These are phyloP conservation scores for Morus bassanus DNA, from an alignment of 2,797 vertebrate genomes.

Conservation along the genomic window DNA sequence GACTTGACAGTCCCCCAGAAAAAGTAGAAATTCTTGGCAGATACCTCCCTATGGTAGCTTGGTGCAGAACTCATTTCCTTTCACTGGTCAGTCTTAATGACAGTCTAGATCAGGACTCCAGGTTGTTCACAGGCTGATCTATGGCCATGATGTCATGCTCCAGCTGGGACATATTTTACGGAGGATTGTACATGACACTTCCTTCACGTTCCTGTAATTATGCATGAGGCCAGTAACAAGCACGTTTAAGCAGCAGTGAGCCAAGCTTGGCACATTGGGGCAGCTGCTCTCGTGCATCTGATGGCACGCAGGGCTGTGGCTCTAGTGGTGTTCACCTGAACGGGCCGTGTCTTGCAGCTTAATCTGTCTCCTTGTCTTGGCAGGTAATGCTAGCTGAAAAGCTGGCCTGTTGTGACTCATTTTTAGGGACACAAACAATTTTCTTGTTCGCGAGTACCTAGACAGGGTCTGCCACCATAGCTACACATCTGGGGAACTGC, in stretches of 20 bases:
- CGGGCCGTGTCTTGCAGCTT: rapidly evolving
- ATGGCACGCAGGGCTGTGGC: not conserved
- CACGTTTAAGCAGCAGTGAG: not conserved
- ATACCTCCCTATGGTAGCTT: not conserved
- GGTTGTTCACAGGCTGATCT: not conserved
- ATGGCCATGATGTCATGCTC: not conserved
- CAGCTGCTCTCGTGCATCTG: rapidly evolving
- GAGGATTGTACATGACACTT: not conserved
- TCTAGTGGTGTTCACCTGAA: rapidly evolving
- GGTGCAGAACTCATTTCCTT: not conserved
- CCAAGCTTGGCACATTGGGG: rapidly evolving
- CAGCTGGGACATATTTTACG: not conserved
- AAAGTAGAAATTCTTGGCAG: not conserved
- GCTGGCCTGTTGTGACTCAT: not conserved
- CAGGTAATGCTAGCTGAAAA: not conserved
- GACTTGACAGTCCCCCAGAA: not conserved
- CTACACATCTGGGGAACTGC: not conserved
- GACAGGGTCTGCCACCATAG: not conserved
- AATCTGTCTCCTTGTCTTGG: not conserved
- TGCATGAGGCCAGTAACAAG: not conserved
- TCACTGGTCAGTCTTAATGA: not conserved
- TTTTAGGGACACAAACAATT: no score
- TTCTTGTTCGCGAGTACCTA: not conserved
- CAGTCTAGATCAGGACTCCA: not conserved
- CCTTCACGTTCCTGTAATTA: not conserved